Percentiles rank a stretch among this genome's conserved stretches.
Evolutionary conservation across 2,888 invertebrate species (phyloP).

Genomic region (Agrenia bidenticulata): DNA sequence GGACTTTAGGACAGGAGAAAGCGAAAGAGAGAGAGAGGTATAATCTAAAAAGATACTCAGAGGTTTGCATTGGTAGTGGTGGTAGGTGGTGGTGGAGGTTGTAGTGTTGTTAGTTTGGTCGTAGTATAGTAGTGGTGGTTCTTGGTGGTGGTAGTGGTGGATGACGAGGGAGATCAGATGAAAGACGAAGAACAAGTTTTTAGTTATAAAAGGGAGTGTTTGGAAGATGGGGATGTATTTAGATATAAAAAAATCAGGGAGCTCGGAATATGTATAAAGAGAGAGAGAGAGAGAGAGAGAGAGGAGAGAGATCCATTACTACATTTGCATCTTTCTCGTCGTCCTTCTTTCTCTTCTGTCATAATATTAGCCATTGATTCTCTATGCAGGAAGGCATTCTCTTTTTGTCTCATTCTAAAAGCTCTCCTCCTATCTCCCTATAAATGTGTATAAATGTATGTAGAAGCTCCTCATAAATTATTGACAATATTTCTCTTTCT

Average conservation of each 20-base stretch:
- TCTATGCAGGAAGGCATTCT: constrained; percentile 23
- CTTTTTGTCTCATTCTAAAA: constrained; percentile 4
- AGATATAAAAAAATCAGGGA: constrained; percentile 40
- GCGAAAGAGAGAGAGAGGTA: too few relatives aligned
- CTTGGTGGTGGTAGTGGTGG: constrained; percentile 6
- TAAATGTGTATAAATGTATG: constrained; percentile 26
- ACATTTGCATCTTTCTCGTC: constrained; percentile 51
- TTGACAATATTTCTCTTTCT: constrained; percentile 46
- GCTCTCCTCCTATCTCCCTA: constrained; percentile 25
- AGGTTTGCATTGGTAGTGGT: too few relatives aligned
- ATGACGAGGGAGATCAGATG: constrained; percentile 21
- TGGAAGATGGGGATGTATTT: constrained; percentile 39
- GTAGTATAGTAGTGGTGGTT: too few relatives aligned
- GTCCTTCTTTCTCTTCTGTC: constrained; percentile 27
- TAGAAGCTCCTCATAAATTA: constrained; percentile 44
- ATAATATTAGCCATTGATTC: constrained; percentile 48
- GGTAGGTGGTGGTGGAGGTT: too few relatives aligned
- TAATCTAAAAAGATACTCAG: too few relatives aligned
- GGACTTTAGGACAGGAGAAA: too few relatives aligned
- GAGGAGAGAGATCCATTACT: constrained; percentile 47
- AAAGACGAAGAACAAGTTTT: constrained; percentile 5
- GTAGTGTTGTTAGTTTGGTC: not conserved
- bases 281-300: constrained; percentile 26
- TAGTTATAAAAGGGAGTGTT: constrained; percentile 24
- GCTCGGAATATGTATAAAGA: constrained; percentile 29